Evolutionary conservation across 2,888 invertebrate genomes (phyloP).

Genomic region (Melanophora roralis): DNA sequence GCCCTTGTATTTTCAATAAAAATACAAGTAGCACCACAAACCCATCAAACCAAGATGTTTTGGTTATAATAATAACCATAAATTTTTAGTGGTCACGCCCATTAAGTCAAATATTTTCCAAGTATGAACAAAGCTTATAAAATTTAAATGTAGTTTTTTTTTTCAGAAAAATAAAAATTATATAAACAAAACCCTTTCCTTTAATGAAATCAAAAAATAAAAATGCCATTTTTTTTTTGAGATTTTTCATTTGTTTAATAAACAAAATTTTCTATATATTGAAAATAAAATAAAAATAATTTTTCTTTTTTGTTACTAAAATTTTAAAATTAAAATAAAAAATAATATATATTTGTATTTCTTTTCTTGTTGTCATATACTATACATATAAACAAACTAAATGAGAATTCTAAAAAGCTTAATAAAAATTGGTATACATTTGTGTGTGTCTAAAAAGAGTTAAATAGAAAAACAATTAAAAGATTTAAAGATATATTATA

Average conservation of each 20-base stretch:
- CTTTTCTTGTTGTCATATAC: not conserved
- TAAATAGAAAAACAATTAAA: conserved; percentile 8
- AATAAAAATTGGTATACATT: conserved; percentile 30
- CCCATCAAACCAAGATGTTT: too few relatives aligned
- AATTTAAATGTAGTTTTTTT: too few relatives aligned
- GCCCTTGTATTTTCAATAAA: too few relatives aligned
- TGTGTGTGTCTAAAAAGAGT: not conserved
- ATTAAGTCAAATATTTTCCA: too few relatives aligned
- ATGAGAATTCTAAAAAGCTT: conserved; percentile 39
- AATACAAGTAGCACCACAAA: too few relatives aligned
- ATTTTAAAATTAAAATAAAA: too few relatives aligned
- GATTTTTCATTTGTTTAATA: conserved; percentile 46
- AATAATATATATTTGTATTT: conserved; percentile 1
- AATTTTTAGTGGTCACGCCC: too few relatives aligned
- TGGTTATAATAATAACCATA: too few relatives aligned
- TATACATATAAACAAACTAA: conserved; percentile 39
- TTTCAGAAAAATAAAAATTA: too few relatives aligned
- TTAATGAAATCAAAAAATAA: conserved; percentile 12
- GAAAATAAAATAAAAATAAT: conserved; percentile 39
- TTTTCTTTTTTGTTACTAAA: not conserved
- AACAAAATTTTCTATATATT: conserved; percentile 47
- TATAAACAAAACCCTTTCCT: too few relatives aligned
- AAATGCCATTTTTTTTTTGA: conserved; percentile 37
- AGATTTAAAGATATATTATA: conserved; percentile 24
- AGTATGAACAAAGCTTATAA: too few relatives aligned